phyloP scores from a whole-genome alignment of 2,888 invertebrate species.

The Mythimna albipuncta region DNA sequence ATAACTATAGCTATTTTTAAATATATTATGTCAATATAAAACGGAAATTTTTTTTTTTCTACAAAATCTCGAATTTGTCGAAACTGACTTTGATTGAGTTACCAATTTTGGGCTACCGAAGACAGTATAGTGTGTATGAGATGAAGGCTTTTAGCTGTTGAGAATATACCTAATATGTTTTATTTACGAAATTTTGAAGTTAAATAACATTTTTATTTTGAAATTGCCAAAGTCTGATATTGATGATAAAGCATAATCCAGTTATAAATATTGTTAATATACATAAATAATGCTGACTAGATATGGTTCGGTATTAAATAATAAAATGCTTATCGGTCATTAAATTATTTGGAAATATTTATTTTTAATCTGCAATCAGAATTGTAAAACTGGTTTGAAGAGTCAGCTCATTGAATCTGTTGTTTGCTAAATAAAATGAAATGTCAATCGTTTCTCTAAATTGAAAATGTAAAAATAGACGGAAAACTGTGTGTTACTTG shows the following conservation, averaged over 20 bases:
- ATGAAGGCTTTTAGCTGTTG: neutral
- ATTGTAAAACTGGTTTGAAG: neutral
- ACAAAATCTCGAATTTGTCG: no score
- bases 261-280: constrained; percentile 24
- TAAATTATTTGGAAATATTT: neutral
- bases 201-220: constrained; percentile 10
- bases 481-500: neutral
- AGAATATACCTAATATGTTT: neutral
- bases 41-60: no score
- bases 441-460: constrained; percentile 10
- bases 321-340: constrained; percentile 8
- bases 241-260: constrained; percentile 23
- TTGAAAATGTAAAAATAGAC: constrained; percentile 20
- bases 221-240: neutral
- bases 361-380: neutral
- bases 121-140: neutral
- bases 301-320: constrained; percentile 16
- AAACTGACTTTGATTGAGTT: no score
- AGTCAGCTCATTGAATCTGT: constrained; percentile 5
- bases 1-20: no score
- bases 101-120: no score
- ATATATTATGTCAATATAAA: no score
- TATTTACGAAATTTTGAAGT: neutral
- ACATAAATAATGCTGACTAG: constrained; percentile 3
- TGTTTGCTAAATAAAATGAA: constrained; percentile 16